Base-by-base conservation (phyloP, 2,797 vertebrate genomes). In the Acanthiza pusilla region DNA sequence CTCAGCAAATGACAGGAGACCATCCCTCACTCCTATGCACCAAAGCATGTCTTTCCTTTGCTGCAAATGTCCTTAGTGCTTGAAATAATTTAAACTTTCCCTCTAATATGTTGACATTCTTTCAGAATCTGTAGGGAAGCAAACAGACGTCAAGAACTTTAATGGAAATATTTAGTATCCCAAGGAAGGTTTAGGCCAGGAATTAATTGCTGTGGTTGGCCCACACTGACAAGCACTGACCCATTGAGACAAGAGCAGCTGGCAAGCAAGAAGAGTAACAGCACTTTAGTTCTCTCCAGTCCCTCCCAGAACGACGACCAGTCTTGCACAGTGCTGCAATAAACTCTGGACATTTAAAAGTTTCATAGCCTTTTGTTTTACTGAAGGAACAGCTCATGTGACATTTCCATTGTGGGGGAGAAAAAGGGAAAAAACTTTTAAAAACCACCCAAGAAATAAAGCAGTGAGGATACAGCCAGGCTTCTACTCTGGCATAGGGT, bases 361-460 rank as follows among this genome's bases (percentile, higher is more conserved):
- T 75, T 75, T 75, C 38, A 21, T 19, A 40, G 60, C 14, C 26
- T 61, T 84, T 58, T 16, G 32, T 50, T 75, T 60, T n/a, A 45
- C 17, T 12, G 54, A 67, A 94, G 36, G 50, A 85, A n/a, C 4
- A 4, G 7, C 42, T 85, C 40, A 47, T 1, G 7, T 30, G 53
- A 22, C 34, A 16, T 38, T 58, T 90, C 17, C 29, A 27, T 22
- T 34, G 20, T 5, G 18, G 16, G 13, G 2, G 0, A 4, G 13
- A 30, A 40, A 51, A 5, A 13, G 0, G 0, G 3, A 4, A 17
- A 38, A 12, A 29, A 3, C 2, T 2, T 16, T 27, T 13, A 26
- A 18, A 47, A 11, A 5, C 0, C 16, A 23, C 11, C 4, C 25
- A 78, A 74, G 29, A 88, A 92, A 57, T 30, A 65, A 65, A 79